A percentile compares a stretch with the other conserved stretches of the same genome.
Conservation (phyloP, 1,140 invertebrate genomes). For the Conopomorpha cramerella region DNA sequence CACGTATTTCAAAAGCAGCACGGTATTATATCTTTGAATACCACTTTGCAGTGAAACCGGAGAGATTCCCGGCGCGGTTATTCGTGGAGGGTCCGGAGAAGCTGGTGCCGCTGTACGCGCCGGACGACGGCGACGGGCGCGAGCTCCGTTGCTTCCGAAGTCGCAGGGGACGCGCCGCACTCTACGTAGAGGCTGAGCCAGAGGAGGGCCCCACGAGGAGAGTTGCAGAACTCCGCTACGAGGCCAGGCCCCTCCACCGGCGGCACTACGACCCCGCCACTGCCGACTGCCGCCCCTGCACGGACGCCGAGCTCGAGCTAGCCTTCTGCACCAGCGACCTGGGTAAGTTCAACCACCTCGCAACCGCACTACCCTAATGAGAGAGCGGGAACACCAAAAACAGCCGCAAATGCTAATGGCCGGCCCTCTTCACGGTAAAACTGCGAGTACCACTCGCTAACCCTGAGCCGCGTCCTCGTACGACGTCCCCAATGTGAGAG, state of each 20-base stretch:
- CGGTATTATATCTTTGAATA: not conserved
- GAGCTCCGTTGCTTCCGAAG: constrained; percentile 71
- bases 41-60: constrained; percentile 22
- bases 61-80: constrained; percentile 64
- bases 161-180: constrained; percentile 67
- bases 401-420: constrained; percentile 21
- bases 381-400: constrained; percentile 18
- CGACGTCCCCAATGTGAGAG: no score
- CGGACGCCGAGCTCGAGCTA: constrained; percentile 72
- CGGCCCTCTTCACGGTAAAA: no score
- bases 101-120: constrained; percentile 67
- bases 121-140: constrained; percentile 64
- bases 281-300: constrained; percentile 79
- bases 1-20: no score
- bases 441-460: no score
- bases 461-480: constrained; percentile 17
- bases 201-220: constrained; percentile 51
- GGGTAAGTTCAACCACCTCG: constrained; percentile 54
- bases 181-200: constrained; percentile 70
- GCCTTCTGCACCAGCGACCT: constrained; percentile 82
- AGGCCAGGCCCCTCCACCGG: constrained; percentile 63
- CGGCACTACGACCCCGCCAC: constrained; percentile 61
- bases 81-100: constrained; percentile 72
- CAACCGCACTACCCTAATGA: constrained; percentile 18
- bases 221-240: constrained; percentile 68